phyloP scores from a whole-genome alignment of 1,140 invertebrate species.

The Melitaea cinxia region DNA sequence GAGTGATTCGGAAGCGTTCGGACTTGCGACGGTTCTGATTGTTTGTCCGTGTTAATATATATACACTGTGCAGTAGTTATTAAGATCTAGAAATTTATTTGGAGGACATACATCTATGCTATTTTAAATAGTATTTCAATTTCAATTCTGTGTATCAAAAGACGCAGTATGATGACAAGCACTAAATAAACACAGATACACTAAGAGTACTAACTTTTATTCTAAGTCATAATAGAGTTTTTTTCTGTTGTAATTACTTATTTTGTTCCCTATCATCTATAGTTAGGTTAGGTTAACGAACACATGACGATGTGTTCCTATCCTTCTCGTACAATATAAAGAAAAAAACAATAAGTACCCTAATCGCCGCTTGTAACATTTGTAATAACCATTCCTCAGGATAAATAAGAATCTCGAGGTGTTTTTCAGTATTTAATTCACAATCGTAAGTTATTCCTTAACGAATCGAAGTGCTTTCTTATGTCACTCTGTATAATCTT shows the following conservation, averaged over 20 bases:
- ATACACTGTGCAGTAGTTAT: not conserved
- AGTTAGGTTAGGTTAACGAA: no score
- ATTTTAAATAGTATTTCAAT: no score
- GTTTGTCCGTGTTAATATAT: conserved; percentile 14
- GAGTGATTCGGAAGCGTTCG: not conserved
- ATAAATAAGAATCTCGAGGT: not conserved
- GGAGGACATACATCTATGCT: no score
- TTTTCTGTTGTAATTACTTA: no score
- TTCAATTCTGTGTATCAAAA: no score
- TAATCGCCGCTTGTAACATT: not conserved
- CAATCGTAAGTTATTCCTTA: not conserved
- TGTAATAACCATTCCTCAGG: not conserved
- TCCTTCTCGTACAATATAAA: not conserved
- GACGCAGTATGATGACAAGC: no score
- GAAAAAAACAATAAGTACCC: not conserved
- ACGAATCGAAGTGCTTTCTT: conserved; percentile 12
- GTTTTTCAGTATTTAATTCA: not conserved
- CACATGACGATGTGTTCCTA: not conserved
- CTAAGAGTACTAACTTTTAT: no score
- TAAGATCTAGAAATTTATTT: not conserved
- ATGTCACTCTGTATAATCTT: conserved; percentile 21
- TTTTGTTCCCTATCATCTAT: no score
- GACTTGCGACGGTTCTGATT: not conserved
- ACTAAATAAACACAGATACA: no score
- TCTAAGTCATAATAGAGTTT: no score